Base-by-base conservation (phyloP, 2,888 invertebrate genomes). In the Oxyteleia sp. region DNA sequence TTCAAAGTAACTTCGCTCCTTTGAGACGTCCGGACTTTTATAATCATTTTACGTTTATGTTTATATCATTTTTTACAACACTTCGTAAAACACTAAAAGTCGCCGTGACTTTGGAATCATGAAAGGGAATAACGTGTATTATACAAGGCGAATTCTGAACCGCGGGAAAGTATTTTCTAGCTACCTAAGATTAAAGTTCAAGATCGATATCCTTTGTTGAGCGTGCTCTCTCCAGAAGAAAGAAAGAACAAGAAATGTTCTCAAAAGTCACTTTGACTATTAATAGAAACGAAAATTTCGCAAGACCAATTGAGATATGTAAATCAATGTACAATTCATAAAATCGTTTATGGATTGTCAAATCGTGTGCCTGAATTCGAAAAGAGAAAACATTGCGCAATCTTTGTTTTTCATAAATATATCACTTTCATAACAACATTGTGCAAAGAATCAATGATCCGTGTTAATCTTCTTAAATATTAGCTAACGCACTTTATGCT, bases 41-140 rank as follows among this genome's bases (percentile, higher is more conserved):
- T 47, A 63, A 80, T 72, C 66, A 55, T 72, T 80, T 80, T 59
- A 79, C 64, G 59, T 76, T 68, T 72, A 66, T 49, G 80, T 72
- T 80, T 75, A 45, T 69, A 47, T 71, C 66, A 51, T 68, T 76
- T 72, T 80, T 84, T 84, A 84, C 61, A 80, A 66, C 84, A 79
- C 80, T 80, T 66, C 75, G 69, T 80, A 80, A 75, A 80, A 61
- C 71, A 72, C 51, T 76, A 61, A 72, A 66, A 66, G 51, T 71
- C 63, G 64, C 15, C 15, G 11, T 41, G 35, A 49, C 64, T 59
- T 80, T 63, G 43, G 23, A 35, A 64, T 13, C 57, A 43, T 8
- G 15, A 59, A 66, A 63, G 20, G 43, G 47, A 38, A 64, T 18
- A 23, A 43, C 69, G 13, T 20, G 51, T 26, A 29, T 51, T 49